Conservation (phyloP, 2,113 vertebrate genomes). For the Myxocyprinus asiaticus region DNA sequence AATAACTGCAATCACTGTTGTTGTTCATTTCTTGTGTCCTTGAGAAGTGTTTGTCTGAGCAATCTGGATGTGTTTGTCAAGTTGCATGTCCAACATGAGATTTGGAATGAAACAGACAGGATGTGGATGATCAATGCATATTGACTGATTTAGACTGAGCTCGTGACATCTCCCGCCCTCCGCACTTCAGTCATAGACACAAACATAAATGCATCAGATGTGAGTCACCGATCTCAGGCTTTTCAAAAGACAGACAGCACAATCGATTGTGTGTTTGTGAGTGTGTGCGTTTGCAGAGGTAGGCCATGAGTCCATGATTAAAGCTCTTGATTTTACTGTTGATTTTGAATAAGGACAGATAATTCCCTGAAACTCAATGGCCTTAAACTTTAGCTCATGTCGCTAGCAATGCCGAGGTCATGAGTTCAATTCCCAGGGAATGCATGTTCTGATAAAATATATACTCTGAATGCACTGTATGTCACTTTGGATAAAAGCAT, state of each 20-base stretch:
- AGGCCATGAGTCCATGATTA: neutral
- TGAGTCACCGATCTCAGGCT: slow-evolving; percentile 15
- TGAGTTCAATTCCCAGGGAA: no score
- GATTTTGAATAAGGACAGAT: neutral
- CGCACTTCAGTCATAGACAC: neutral
- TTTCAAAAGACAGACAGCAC: neutral
- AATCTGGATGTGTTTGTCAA: neutral
- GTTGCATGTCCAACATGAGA: slow-evolving; percentile 1
- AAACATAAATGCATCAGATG: neutral
- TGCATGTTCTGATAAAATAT: no score
- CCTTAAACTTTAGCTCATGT: no score
- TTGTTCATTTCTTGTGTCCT: neutral
- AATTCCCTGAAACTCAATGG: no score
- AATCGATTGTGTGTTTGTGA: neutral
- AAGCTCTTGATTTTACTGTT: neutral
- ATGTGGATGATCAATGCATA: slow-evolving; percentile 25
- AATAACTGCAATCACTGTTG: neutral
- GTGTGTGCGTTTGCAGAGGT: neutral
- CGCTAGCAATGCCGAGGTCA: no score
- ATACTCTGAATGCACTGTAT: no score
- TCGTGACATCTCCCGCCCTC: neutral
- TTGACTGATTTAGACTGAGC: slow-evolving; percentile 29
- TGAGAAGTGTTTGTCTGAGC: neutral
- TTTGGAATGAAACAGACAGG: slow-evolving; percentile 27
- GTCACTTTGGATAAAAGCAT: no score